Conservation (phyloP, 2,113 vertebrate species). For the Pterocles burchelli region DNA sequence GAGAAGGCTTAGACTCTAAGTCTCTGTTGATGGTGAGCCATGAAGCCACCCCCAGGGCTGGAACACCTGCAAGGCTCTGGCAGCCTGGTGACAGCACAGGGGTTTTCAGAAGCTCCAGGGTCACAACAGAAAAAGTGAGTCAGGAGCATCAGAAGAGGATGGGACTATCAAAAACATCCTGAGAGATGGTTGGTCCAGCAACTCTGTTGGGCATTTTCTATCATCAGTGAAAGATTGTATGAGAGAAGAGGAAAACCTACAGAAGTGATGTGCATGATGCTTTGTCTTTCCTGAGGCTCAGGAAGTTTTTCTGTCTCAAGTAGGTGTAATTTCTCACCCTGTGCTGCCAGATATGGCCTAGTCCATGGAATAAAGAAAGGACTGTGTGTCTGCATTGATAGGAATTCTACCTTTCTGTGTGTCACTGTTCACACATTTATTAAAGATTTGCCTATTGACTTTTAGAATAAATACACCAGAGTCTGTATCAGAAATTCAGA, state of each 20-base stretch:
- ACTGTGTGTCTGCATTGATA: not conserved
- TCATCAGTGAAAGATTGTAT: not conserved
- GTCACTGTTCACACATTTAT: not conserved
- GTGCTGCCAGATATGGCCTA: not conserved
- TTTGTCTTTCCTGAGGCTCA: not conserved
- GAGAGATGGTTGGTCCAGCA: not conserved
- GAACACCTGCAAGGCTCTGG: not conserved
- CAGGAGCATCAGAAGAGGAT: not conserved
- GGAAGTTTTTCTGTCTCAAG: not conserved
- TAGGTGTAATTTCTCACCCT: not conserved
- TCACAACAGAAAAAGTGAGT: not conserved
- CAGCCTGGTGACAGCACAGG: not conserved
- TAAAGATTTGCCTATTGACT: not conserved
- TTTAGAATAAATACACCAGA: not conserved
- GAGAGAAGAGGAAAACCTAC: not conserved
- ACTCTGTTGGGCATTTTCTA: fast-evolving
- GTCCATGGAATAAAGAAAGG: not conserved
- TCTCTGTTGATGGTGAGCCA: not conserved
- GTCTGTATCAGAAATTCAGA: not conserved
- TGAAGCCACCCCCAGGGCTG: not conserved
- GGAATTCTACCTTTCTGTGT: not conserved
- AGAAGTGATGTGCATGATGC: not conserved
- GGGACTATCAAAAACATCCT: not conserved
- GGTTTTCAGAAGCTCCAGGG: not conserved
- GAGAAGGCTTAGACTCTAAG: not conserved